phyloP scores from a whole-genome alignment of 2,888 invertebrate species.

The Ptilodon capucinus region DNA sequence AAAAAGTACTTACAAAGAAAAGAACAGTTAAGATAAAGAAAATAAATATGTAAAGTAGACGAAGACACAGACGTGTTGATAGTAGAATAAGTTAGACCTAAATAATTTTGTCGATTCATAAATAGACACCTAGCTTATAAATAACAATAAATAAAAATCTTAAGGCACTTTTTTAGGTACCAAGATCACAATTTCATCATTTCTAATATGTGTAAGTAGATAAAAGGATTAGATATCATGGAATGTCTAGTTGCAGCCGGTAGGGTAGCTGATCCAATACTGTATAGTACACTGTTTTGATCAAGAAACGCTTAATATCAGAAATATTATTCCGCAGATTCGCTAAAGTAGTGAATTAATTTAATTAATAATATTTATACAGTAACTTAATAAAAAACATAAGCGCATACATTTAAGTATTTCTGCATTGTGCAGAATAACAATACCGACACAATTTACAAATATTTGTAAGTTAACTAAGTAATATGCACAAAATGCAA shows the following conservation, averaged over 20 bases:
- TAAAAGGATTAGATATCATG: slow-evolving; percentile 63
- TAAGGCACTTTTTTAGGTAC: slow-evolving; percentile 80
- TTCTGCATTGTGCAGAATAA: slow-evolving; percentile 83
- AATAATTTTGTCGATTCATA: slow-evolving; percentile 70
- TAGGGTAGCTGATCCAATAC: slow-evolving; percentile 34
- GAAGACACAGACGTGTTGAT: slow-evolving; percentile 49
- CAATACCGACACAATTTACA: slow-evolving; percentile 83
- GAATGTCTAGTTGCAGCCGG: slow-evolving; percentile 69
- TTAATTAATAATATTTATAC: slow-evolving; percentile 62
- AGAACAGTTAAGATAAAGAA: slow-evolving; percentile 35
- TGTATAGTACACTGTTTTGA: slow-evolving; percentile 36
- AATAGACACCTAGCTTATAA: slow-evolving; percentile 76
- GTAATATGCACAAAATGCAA: slow-evolving; percentile 68
- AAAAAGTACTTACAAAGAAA: slow-evolving; percentile 33
- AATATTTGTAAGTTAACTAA: slow-evolving; percentile 67
- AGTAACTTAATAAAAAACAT: slow-evolving; percentile 71
- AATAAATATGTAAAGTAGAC: slow-evolving; percentile 54
- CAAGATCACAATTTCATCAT: slow-evolving; percentile 77
- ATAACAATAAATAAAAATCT: slow-evolving; percentile 80
- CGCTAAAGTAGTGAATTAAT: slow-evolving; percentile 55
- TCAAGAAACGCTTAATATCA: slow-evolving; percentile 47
- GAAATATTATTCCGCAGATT: slow-evolving; percentile 55
- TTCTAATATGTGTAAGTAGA: slow-evolving; percentile 54
- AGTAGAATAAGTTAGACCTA: slow-evolving; percentile 61
- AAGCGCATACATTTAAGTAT: slow-evolving; percentile 82